Evolutionary conservation across 2,113 vertebrate genomes (phyloP).

Genomic region (Pholis gunnellus): DNA sequence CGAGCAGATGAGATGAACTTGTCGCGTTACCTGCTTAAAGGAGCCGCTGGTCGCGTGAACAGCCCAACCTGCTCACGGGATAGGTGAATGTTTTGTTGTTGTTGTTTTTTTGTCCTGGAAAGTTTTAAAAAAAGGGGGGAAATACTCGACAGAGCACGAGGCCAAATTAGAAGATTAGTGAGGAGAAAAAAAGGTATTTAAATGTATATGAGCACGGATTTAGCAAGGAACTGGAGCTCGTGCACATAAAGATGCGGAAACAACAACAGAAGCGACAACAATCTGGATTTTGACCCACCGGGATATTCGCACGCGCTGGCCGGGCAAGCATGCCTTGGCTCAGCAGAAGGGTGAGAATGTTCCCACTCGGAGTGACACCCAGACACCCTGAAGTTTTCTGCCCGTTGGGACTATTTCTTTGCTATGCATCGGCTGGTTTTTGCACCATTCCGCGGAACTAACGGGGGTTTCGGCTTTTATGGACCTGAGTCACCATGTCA

Average conservation of each 20-base stretch:
- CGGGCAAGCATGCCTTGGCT: constrained; percentile 48
- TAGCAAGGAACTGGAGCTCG: constrained; percentile 44
- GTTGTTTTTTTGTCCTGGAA: constrained; percentile 1
- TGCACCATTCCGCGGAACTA: constrained; percentile 51
- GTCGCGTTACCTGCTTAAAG: constrained; percentile 86
- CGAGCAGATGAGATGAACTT: constrained; percentile 77
- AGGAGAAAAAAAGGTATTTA: constrained; percentile 18
- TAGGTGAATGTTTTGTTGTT: background rate
- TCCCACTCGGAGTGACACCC: constrained; percentile 47
- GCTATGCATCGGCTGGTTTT: constrained; percentile 53
- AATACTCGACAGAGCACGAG: background rate
- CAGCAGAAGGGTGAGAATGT: constrained; percentile 53
- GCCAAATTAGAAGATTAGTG: constrained; percentile 18
- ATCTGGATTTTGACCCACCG: constrained; percentile 42
- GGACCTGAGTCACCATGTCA: constrained; percentile 85
- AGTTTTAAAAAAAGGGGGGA: constrained; percentile 14
- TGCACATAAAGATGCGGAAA: constrained; percentile 68
- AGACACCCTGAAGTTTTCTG: constrained; percentile 67
- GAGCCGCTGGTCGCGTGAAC: constrained; percentile 77
- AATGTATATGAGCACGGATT: constrained; percentile 49
- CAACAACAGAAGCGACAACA: constrained; percentile 51
- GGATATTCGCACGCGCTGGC: constrained; percentile 1
- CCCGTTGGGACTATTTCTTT: constrained; percentile 38
- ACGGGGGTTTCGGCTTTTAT: constrained; percentile 17
- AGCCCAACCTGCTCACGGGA: background rate